These are phyloP conservation scores for Uropetala carovei DNA, from an alignment of 2,888 invertebrate genomes.

Conservation along the genomic window DNA sequence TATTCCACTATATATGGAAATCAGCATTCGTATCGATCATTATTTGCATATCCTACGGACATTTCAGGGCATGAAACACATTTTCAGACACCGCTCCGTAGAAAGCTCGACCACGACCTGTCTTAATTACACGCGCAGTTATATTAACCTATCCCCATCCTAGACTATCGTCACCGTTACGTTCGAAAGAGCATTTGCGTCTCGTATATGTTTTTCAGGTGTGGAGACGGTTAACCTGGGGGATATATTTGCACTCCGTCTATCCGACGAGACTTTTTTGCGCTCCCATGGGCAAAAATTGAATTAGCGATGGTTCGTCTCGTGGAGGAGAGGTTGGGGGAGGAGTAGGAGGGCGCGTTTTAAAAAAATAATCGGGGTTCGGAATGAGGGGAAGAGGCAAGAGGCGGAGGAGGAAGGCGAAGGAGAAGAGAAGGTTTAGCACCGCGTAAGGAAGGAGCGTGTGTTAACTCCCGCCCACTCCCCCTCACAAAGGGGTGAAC, in stretches of 20 bases:
- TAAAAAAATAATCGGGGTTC: not conserved
- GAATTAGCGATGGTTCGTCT: constrained; percentile 7
- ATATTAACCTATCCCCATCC: not conserved
- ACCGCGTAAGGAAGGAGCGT: not conserved
- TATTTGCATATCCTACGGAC: not conserved
- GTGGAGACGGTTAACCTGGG: not conserved
- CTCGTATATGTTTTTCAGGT: not conserved
- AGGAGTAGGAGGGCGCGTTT: not conserved
- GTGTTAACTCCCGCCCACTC: not conserved
- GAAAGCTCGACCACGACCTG: not conserved
- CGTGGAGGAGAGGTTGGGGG: no score
- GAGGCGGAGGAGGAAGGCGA: no score
- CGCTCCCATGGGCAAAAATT: not conserved
- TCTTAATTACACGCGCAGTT: constrained; percentile 16
- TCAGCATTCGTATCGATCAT: not conserved
- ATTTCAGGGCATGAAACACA: not conserved
- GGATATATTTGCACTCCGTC: constrained; percentile 16
- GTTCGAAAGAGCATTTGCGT: not conserved
- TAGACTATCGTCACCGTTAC: not conserved
- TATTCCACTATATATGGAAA: not conserved
- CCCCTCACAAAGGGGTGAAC: not conserved
- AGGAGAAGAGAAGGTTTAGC: constrained; percentile 4
- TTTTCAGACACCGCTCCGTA: not conserved
- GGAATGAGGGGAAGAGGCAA: not conserved
- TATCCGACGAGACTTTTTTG: not conserved